A percentile compares a stretch with the other conserved stretches of the same genome.
phyloP scores from a whole-genome alignment of 2,888 invertebrate species.

The Catonia carolina region DNA sequence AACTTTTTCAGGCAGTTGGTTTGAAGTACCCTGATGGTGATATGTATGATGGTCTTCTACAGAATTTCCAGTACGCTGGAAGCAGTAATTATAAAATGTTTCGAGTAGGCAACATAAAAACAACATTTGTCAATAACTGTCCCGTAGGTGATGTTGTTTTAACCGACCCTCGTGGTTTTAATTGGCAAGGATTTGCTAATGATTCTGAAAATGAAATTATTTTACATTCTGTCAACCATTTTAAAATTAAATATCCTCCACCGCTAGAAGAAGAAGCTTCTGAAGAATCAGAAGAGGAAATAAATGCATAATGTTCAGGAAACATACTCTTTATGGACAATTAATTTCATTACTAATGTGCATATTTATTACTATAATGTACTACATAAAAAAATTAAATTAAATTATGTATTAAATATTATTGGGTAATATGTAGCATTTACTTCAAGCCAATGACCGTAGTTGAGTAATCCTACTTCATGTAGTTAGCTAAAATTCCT shows the following conservation, averaged over 20 bases:
- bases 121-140: not conserved
- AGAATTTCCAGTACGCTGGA: not conserved
- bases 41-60: not conserved
- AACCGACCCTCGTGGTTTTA: not conserved
- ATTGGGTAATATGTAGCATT: too few species aligned
- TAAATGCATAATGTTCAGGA: too few species aligned
- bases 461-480: too few species aligned
- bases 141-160: not conserved
- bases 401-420: too few species aligned
- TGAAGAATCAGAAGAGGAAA: too few species aligned
- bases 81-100: not conserved
- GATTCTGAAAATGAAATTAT: not conserved
- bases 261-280: too few species aligned
- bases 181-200: not conserved
- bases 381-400: too few species aligned
- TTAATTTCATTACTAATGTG: too few species aligned
- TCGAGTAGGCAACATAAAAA: not conserved
- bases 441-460: too few species aligned
- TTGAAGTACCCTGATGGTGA: not conserved
- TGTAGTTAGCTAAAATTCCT: too few species aligned
- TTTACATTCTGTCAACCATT: not conserved
- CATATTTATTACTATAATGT: too few species aligned
- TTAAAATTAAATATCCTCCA: slow-evolving; percentile 7
- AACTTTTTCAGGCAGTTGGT: not conserved
- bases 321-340: too few species aligned